A percentile compares a stretch with the other conserved stretches of the same genome.
Conservation (phyloP, 2,113 vertebrate genomes). For the Pavo muticus region DNA sequence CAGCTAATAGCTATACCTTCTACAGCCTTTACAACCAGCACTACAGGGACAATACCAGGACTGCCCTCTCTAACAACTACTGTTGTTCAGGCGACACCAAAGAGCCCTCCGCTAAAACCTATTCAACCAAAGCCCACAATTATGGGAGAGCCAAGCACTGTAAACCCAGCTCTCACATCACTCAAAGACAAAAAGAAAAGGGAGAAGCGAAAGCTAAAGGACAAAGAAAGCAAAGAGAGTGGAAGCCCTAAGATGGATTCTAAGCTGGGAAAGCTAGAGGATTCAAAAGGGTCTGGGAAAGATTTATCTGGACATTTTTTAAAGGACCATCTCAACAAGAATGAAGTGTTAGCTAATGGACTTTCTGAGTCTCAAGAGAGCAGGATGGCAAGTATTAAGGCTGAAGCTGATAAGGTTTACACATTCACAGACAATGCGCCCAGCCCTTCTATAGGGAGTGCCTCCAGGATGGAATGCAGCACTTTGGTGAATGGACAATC, state of each 20-base stretch:
- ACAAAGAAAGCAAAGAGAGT: conserved; percentile 90
- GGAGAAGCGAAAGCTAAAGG: conserved; percentile 94
- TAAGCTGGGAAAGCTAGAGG: conserved; percentile 87
- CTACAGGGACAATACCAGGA: conserved; percentile 83
- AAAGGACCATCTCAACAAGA: conserved; percentile 96
- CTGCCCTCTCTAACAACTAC: conserved; percentile 88
- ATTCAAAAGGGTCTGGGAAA: conserved; percentile 86
- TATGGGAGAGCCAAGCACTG: conserved; percentile 90
- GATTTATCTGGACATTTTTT: conserved; percentile 93
- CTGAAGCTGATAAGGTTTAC: conserved; percentile 98
- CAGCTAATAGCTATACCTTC: conserved; percentile 97
- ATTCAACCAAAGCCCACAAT: conserved; percentile 97
- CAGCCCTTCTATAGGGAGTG: conserved; percentile 96
- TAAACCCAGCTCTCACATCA: conserved; percentile 88
- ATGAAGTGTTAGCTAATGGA: conserved; percentile 88
- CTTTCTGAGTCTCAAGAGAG: conserved; percentile 93
- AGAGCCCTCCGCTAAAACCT: conserved; percentile 93
- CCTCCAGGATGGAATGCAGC: conserved; percentile 88
- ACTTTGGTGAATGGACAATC: conserved; percentile 86
- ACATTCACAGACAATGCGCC: conserved; percentile 98
- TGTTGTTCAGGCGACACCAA: conserved; percentile 91
- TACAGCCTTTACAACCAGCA: conserved; percentile 84
- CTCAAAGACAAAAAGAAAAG: conserved; percentile 97
- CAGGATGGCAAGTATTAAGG: conserved; percentile 97
- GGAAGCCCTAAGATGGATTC: conserved; percentile 87